Base-by-base conservation (phyloP, 2,888 invertebrate species). In the Mechanitis messenoides region DNA sequence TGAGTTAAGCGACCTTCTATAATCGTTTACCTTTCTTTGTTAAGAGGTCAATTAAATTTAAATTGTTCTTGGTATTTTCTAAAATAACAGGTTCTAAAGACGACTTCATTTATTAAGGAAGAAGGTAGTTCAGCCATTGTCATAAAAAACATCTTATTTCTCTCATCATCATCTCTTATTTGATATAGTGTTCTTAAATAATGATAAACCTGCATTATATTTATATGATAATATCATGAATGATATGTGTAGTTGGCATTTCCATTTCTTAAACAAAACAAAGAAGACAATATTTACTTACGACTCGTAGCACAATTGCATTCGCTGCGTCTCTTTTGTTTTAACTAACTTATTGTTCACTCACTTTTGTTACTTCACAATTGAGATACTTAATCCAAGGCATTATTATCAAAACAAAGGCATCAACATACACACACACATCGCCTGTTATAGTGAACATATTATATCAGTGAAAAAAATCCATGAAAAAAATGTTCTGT, bases 281-380 rank as follows among this genome's bases (percentile, higher is more conserved):
- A 31, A 50, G 31, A 6, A 50, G 47, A 20, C 0, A 20, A 50
- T 50, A 50, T 50, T 50, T 9, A 50, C 31, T 50, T 50, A 50
- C 50, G 31, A 31, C 31, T 50, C 28, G 31, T 11, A 31, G 31
- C 31, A 50, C 31, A 31, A 31, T 50, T 31, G 28, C 50, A 50
- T 50, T 50, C 7, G 50, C 11, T 7, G 2, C 31, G 31, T 50
- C 31, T 50, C 50, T 31, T 50, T 50, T 50, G 50, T 50, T 31
- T 50, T 9, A 31, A 50, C n/a, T 50, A 50, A 50, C 50, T 50
- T 42, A 42, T 42, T 50, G 31, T 50, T 50, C 31, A 31, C n/a
- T 31, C 9, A 50, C 50, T 50, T 50, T 50, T 50, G 50, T 50
- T 28, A 3, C 31, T 7, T 50, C 31, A 31, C 50, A 50, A 11